Evolutionary conservation across 2,113 vertebrate species (phyloP).

Genomic region (Grus americana): DNA sequence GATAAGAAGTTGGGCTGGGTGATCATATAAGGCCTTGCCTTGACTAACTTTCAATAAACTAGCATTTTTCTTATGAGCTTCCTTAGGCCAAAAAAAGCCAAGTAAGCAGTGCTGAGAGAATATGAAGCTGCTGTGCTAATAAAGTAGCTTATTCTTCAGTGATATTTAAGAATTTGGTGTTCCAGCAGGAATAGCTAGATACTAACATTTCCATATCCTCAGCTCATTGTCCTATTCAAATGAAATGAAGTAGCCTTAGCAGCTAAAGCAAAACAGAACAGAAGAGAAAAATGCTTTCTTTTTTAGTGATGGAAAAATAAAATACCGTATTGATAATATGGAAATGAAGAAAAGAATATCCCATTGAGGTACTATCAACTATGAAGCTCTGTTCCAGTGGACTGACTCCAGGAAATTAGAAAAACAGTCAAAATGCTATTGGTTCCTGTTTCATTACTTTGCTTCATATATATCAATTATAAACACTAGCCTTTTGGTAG

Average conservation of each 20-base stretch:
- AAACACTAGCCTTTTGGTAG: not conserved
- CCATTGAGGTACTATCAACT: not conserved
- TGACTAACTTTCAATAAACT: not conserved
- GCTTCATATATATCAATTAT: not conserved
- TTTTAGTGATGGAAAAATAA: not conserved
- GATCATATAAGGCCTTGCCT: not conserved
- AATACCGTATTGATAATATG: not conserved
- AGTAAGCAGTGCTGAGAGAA: not conserved
- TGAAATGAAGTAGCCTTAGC: not conserved
- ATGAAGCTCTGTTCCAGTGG: not conserved
- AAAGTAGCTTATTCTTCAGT: not conserved
- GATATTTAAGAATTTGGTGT: not conserved
- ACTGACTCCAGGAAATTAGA: constrained; percentile 33
- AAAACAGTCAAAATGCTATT: not conserved
- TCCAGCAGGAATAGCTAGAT: not conserved
- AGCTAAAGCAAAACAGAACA: not conserved
- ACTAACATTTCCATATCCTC: not conserved
- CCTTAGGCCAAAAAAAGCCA: not conserved
- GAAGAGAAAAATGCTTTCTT: not conserved
- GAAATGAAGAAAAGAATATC: not conserved
- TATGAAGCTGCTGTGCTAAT: not conserved
- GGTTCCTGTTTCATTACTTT: not conserved
- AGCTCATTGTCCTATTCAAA: not conserved
- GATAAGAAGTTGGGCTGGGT: not conserved
- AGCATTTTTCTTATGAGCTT: not conserved